Conservation (phyloP, 2,113 vertebrate species). For the Orthonyx spaldingii region DNA sequence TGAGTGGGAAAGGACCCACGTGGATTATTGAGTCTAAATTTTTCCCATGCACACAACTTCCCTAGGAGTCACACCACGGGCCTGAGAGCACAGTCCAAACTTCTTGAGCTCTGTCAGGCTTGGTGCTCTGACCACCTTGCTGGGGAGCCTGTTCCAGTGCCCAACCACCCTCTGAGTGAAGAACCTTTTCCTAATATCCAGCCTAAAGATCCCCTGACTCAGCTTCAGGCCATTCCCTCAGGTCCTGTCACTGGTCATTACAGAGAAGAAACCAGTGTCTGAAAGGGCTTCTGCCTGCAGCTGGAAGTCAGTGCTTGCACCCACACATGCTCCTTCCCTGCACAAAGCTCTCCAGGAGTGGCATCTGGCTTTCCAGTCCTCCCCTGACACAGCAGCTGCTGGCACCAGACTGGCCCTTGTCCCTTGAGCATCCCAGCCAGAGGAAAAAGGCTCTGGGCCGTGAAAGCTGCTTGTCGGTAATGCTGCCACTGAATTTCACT, state of each 20-base stretch:
- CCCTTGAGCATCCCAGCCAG: fast-evolving
- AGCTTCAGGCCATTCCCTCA: background rate
- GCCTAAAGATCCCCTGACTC: background rate
- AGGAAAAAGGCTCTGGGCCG: fast-evolving
- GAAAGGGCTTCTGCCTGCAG: background rate
- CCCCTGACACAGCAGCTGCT: background rate
- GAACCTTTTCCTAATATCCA: background rate
- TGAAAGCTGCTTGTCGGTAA: fast-evolving
- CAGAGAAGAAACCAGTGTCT: background rate
- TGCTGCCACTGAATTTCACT: background rate
- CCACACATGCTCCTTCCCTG: fast-evolving
- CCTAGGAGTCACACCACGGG: no score
- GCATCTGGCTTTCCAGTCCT: background rate
- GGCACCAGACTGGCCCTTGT: background rate
- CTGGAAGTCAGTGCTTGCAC: background rate
- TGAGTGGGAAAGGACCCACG: background rate
- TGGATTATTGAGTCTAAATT: fast-evolving
- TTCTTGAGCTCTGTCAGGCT: background rate
- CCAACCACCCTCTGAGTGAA: background rate
- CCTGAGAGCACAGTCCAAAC: background rate
- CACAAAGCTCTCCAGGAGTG: fast-evolving
- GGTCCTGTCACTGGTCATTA: background rate
- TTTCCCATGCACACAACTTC: background rate
- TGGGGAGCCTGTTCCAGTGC: background rate
- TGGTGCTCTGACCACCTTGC: background rate